Percentiles rank a stretch among this genome's conserved stretches.
phyloP scores from a whole-genome alignment of 2,888 invertebrate species.

The Ectemnius lituratus region DNA sequence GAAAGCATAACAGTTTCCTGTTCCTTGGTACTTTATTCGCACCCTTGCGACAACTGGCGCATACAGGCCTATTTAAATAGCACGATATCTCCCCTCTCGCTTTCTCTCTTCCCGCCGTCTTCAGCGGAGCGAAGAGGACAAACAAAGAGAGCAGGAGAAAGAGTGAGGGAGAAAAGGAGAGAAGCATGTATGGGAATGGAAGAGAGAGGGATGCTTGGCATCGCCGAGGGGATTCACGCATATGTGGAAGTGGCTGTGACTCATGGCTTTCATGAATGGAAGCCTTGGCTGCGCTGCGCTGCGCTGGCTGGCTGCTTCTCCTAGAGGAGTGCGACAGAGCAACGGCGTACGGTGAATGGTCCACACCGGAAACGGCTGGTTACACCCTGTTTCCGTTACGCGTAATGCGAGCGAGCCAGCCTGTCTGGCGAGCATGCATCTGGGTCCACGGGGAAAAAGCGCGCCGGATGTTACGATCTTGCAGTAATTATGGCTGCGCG shows the following conservation, averaged over 20 bases:
- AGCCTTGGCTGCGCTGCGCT: conserved; percentile 66
- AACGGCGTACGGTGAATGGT: conserved; percentile 67
- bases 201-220: conserved; percentile 5
- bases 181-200: not conserved
- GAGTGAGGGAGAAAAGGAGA: too few species aligned
- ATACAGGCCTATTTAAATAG: not conserved
- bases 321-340: too few species aligned
- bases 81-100: not conserved
- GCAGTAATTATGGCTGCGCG: too few species aligned
- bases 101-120: not conserved
- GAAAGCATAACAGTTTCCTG: too few species aligned
- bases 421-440: conserved; percentile 24
- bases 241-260: conserved; percentile 32
- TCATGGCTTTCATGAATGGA: conserved; percentile 74
- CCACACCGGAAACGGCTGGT: conserved; percentile 74
- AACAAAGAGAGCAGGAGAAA: too few species aligned
- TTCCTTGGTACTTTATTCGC: too few species aligned
- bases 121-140: not conserved
- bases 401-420: conserved; percentile 34
- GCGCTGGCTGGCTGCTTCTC: too few species aligned
- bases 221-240: too few species aligned
- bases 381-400: conserved; percentile 74
- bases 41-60: too few species aligned
- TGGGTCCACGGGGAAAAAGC: not conserved
- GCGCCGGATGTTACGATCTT: not conserved